Evolutionary conservation across 2,888 invertebrate genomes (phyloP), one percentile per base, ranked within the genome.

Genomic region (Pasiphila rectangulata): DNA sequence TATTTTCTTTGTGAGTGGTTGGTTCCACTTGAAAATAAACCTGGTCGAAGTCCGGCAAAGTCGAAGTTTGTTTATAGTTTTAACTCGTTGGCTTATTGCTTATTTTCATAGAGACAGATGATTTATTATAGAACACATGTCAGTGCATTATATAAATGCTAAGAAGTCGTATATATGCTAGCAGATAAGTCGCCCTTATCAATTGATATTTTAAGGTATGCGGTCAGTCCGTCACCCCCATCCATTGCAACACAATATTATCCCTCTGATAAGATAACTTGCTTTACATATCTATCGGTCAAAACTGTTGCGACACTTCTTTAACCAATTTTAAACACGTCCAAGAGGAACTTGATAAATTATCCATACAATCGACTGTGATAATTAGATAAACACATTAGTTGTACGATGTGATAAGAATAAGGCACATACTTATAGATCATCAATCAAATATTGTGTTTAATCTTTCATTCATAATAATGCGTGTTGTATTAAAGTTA

Each of bases 371-470:
- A 56, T 60, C 51, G 59, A 62, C 69, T 72, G 74, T 76, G 75
- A 72, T 75, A 79, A 70, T 63, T 51, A 55, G 61, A 67, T 67
- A 65, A 56, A 51, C 57, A 67, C 58, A 64, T 63, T 55, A 37
- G 24, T 36, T 10, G 12, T 12, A 30, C 15, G 67, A 70, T 71
- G 61, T 68, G 71, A 72, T 70, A 71, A 66, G 61, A 56, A 36
- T n/a, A n/a, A n/a, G n/a, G n/a, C n/a, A n/a, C n/a, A 36, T 15
- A 25, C 27, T 27, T n/a, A 43, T 42, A 27, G 42, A 32, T 39
- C 25, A 24, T 39, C 20, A 2, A 45, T 45, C 32, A 42, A 27
- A 39, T 7, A 13, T 37, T 23, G 30, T 19, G 17, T 36, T 10
- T 27, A 13, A 24, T 37, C 24, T 35, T 36, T 36, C 19, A 37